A percentile compares a stretch with the other conserved stretches of the same genome.
Conservation (phyloP, 64 coral and sea anemone genomes). For the Orbicella faveolata region DNA sequence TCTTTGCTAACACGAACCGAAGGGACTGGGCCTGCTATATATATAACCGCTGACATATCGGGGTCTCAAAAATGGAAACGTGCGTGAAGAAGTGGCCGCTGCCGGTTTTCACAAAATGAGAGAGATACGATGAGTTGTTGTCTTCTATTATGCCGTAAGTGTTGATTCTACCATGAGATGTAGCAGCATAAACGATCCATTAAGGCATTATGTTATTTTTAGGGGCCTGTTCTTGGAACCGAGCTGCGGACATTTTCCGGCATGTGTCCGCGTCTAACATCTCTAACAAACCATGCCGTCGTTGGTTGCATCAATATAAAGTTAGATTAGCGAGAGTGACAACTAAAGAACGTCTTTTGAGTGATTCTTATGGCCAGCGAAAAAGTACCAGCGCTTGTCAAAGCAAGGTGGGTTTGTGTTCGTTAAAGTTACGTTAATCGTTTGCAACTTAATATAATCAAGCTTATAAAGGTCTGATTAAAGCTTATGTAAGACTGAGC, state of each 20-base stretch:
- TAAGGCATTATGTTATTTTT: not conserved
- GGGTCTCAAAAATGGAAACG: not conserved
- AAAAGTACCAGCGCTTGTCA: not conserved
- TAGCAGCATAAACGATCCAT: not conserved
- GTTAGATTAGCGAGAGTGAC: not conserved
- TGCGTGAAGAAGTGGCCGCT: conserved; percentile 58
- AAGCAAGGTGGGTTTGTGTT: conserved; percentile 4
- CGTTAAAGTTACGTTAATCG: not conserved
- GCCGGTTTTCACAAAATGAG: conserved; percentile 6
- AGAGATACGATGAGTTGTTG: conserved; percentile 49
- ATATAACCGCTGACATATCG: not conserved
- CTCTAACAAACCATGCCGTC: not conserved
- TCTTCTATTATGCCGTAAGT: conserved; percentile 64
- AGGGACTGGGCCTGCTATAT: not conserved
- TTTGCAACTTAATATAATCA: not conserved
- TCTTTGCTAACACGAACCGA: not conserved
- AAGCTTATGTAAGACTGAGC: not conserved
- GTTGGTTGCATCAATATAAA: conserved; percentile 14
- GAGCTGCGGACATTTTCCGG: not conserved
- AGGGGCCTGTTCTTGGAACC: conserved; percentile 1
- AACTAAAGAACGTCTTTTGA: conserved; percentile 17
- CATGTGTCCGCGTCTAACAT: not conserved
- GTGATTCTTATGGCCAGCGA: conserved; percentile 11
- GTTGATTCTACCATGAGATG: not conserved
- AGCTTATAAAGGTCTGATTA: not conserved